A percentile compares a stretch with the other conserved stretches of the same genome.
phyloP scores from a whole-genome alignment of 2,888 invertebrate genomes.

The Camponotus fellah region DNA sequence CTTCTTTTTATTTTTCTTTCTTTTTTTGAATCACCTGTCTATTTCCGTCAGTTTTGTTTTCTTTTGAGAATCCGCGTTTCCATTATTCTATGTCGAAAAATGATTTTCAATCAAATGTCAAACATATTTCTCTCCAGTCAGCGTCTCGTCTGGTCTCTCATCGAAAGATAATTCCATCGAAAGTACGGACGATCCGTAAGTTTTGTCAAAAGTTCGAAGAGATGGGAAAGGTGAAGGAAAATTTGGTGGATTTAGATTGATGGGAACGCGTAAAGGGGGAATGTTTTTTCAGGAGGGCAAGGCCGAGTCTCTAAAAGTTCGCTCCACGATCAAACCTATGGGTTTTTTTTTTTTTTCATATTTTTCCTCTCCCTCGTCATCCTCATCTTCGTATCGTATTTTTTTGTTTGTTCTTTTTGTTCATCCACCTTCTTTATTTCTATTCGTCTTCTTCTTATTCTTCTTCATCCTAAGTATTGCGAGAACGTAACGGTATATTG shows the following conservation, averaged over 20 bases:
- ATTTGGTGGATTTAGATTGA: slow-evolving; percentile 49
- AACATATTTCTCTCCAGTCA: slow-evolving; percentile 40
- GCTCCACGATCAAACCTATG: slow-evolving; percentile 73
- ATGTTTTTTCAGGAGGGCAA: slow-evolving; percentile 27
- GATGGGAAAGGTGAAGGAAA: slow-evolving; percentile 30
- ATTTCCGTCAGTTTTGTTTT: slow-evolving; percentile 44
- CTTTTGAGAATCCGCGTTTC: slow-evolving; percentile 4
- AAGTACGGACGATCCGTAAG: slow-evolving; percentile 66
- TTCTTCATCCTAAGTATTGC: slow-evolving; percentile 84
- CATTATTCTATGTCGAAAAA: slow-evolving; percentile 9
- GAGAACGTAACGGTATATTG: slow-evolving; percentile 86
- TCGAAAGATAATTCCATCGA: slow-evolving; percentile 79
- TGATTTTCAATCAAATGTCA: slow-evolving; percentile 22
- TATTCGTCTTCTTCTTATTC: slow-evolving; percentile 74
- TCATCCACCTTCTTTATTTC: slow-evolving; percentile 69
- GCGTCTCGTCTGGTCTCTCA: slow-evolving; percentile 67
- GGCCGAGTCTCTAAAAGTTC: slow-evolving; percentile 71
- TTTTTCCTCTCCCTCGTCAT: slow-evolving; percentile 74
- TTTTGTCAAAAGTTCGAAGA: slow-evolving; percentile 57
- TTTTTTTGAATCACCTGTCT: slow-evolving; percentile 36
- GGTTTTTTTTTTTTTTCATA: slow-evolving; percentile 60
- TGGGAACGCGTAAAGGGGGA: slow-evolving; percentile 56
- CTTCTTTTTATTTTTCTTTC: background rate
- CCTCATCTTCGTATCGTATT: slow-evolving; percentile 74
- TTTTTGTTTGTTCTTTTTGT: slow-evolving; percentile 69